These are phyloP conservation scores for Mechanitis messenoides DNA, from an alignment of 2,888 invertebrate genomes.

Conservation along the genomic window DNA sequence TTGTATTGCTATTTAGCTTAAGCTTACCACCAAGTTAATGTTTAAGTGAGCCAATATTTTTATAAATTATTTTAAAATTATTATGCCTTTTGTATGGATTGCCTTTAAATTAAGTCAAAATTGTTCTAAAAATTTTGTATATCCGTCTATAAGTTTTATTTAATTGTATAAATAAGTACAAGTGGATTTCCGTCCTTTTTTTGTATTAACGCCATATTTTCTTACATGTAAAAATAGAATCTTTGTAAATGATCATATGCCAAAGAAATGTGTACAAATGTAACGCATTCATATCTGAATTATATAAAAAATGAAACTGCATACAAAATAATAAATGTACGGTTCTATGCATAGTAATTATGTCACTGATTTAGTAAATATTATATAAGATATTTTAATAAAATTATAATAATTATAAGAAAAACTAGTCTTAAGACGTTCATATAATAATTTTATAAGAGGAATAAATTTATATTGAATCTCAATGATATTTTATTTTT, in stretches of 20 bases:
- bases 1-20: no score
- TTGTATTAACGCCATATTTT: slow-evolving; percentile 11
- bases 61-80: slow-evolving; percentile 1
- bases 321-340: slow-evolving; percentile 47
- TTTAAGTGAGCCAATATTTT: slow-evolving; percentile 3
- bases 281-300: slow-evolving; percentile 36
- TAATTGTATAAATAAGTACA: slow-evolving; percentile 13
- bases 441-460: slow-evolving; percentile 40
- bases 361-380: slow-evolving; percentile 44
- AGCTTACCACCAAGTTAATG: background rate
- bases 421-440: slow-evolving; percentile 68
- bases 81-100: slow-evolving; percentile 2
- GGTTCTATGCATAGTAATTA: slow-evolving; percentile 30
- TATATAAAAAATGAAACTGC: slow-evolving; percentile 44
- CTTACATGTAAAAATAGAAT: slow-evolving; percentile 19
- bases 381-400: slow-evolving; percentile 40
- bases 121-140: slow-evolving; percentile 12
- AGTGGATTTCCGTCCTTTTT: slow-evolving; percentile 24
- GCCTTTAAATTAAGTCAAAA: slow-evolving; percentile 8
- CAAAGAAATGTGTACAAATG: slow-evolving; percentile 66
- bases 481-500: slow-evolving; percentile 23
- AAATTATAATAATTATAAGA: slow-evolving; percentile 38
- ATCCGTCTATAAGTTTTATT: slow-evolving; percentile 17
- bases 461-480: slow-evolving; percentile 34
- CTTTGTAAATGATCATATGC: slow-evolving; percentile 34